Base-by-base conservation (phyloP, 92 coral and sea anemone species). In the Pocillopora grandis region DNA sequence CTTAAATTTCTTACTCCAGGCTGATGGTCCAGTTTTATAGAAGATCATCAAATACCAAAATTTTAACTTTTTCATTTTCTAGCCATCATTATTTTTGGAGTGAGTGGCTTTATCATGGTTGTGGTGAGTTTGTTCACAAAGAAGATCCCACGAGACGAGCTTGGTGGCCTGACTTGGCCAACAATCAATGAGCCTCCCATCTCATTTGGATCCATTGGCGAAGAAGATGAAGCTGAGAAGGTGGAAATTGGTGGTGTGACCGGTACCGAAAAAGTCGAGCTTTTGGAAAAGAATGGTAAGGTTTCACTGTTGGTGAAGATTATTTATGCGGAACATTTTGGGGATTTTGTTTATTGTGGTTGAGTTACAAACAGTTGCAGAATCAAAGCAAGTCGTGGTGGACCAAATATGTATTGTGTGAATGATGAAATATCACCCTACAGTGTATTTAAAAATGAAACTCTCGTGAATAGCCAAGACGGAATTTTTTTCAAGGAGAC, bases 141-240 rank as follows among this genome's bases (percentile, higher is more conserved):
- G 61, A 79, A 89, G 72, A 85, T 97, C 66, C 98, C 99, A 12
- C 95, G 93, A 70, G 97, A 92, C 55, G 94, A 94, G 84, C 97
- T 97, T 9, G 99, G 98, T 74, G 99, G 99, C 20, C 87, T 97
- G 72, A 97, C 99, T 14, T 97, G 99, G 99, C 84, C 89, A 13
- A 94, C 99, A 0, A 92, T 97, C 48, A 86, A 94, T 13, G 98
- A 94, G 7, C 95, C 90, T 15, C 98, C 95, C 11, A 69, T 94
- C 6, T 80, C 95, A 62, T 93, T 87, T 71, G 92, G 95, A 12
- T 58, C 85, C 23, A 81, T 81, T 42, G 85, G 85, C 6, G 85
- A 81, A 37, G 77, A 37, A 19, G 67, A 81, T 12, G 68, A 58
- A 0, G n/a, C 77, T 15, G 85, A 20, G 15, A 81, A 71, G 58